These are phyloP conservation scores for Dermatophagoides farinae DNA, from an alignment of 1,140 invertebrate species.

Conservation along the genomic window DNA sequence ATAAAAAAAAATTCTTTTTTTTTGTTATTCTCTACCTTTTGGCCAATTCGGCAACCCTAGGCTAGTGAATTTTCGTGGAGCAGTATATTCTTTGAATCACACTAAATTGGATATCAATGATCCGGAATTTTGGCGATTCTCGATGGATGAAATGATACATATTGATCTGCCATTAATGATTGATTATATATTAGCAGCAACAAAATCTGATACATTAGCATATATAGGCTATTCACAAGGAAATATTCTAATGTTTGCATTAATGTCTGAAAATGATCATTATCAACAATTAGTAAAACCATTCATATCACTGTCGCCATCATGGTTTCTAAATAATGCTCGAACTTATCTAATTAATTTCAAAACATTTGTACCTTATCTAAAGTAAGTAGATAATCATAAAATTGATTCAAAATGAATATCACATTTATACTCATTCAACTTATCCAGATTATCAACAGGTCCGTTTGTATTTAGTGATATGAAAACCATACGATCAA, in stretches of 20 bases:
- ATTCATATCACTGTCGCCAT: conserved; percentile 46
- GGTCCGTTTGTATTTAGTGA: neutral
- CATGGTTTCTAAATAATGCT: conserved; percentile 29
- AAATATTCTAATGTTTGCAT: conserved; percentile 39
- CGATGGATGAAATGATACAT: conserved; percentile 23
- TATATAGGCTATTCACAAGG: conserved; percentile 45
- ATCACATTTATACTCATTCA: too few species aligned
- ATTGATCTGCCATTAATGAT: conserved; percentile 32
- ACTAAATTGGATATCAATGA: neutral
- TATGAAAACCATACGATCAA: too few species aligned
- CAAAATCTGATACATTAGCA: conserved; percentile 29
- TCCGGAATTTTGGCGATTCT: conserved; percentile 18
- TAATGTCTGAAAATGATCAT: conserved; percentile 37
- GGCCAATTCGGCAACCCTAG: too few species aligned
- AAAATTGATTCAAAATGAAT: too few species aligned
- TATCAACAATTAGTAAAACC: conserved; percentile 36
- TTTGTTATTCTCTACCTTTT: too few species aligned
- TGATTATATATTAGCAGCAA: conserved; percentile 27
- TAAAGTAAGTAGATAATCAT: too few species aligned
- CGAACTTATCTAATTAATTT: too few species aligned
- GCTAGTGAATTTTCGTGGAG: conserved; percentile 28
- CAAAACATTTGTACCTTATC: too few species aligned
- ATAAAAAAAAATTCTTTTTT: too few species aligned
- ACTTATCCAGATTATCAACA: too few species aligned
- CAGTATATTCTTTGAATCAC: conserved; percentile 25